Percentiles rank a stretch among this genome's conserved stretches.
Conservation (phyloP, 2,797 vertebrate genomes). For the Myotis daubentonii region DNA sequence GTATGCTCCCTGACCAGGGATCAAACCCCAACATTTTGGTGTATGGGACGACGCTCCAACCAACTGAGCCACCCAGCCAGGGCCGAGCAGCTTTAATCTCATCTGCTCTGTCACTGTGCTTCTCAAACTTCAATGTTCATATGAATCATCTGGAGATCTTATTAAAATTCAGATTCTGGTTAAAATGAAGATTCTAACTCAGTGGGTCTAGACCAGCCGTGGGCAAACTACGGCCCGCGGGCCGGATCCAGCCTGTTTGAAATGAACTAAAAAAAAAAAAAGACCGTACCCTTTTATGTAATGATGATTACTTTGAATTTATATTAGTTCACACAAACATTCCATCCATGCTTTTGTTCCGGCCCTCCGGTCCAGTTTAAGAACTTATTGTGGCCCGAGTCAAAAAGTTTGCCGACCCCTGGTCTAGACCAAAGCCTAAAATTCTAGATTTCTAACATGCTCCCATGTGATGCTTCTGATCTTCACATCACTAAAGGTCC, state of each 20-base stretch:
- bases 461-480: not conserved
- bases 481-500: not conserved
- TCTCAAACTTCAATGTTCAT: slow-evolving; percentile 33
- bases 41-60: not conserved
- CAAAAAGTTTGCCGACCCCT: too few species aligned
- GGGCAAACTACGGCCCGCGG: too few species aligned
- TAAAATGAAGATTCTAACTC: not conserved
- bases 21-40: not conserved
- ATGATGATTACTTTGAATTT: too few species aligned
- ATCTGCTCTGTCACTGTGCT: not conserved
- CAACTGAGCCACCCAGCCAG: not conserved
- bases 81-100: not conserved
- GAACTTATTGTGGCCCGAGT: too few species aligned
- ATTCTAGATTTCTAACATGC: slow-evolving; percentile 23
- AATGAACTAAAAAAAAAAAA: too few species aligned
- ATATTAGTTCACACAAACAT: too few species aligned
- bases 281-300: too few species aligned
- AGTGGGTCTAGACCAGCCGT: not conserved
- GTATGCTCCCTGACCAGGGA: not conserved
- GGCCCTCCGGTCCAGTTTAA: too few species aligned
- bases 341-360: too few species aligned
- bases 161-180: slow-evolving; percentile 54
- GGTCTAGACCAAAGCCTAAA: slow-evolving; percentile 25
- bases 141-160: not conserved
- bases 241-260: too few species aligned